These are phyloP conservation scores for Prosopocoilus inquinatus DNA, from an alignment of 2,888 invertebrate species.

Conservation along the genomic window DNA sequence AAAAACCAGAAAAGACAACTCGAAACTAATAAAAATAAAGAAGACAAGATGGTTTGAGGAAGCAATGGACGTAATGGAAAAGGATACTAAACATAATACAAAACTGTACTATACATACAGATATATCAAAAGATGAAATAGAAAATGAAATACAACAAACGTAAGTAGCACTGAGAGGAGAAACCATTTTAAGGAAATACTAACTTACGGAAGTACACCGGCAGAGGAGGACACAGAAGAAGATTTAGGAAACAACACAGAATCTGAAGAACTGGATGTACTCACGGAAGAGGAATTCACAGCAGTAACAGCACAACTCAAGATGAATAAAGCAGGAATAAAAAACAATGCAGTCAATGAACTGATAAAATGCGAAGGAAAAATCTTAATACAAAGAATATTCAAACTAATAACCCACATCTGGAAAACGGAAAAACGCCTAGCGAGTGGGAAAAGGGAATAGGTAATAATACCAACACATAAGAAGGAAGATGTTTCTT, in stretches of 20 bases:
- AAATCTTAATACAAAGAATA: constrained; percentile 8
- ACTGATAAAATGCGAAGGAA: constrained; percentile 8
- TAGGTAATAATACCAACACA: too few relatives aligned
- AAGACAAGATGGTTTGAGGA: not conserved
- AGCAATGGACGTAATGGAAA: constrained; percentile 8
- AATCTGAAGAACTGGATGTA: constrained; percentile 3
- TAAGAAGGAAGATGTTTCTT: too few relatives aligned
- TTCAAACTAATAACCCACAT: constrained; percentile 8
- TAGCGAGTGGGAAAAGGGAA: too few relatives aligned
- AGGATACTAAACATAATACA: constrained; percentile 9
- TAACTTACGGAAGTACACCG: constrained; percentile 3
- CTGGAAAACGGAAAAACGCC: constrained; percentile 12
- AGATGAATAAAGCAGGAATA: constrained; percentile 5
- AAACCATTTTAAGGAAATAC: constrained; percentile 11
- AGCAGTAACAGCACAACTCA: constrained; percentile 10
- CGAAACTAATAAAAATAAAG: not conserved
- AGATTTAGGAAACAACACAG: constrained; percentile 7
- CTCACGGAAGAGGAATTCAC: constrained; percentile 2
- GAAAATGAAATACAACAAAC: constrained; percentile 1
- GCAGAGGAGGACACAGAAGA: not conserved
- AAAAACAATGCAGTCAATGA: constrained; percentile 9
- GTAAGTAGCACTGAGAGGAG: constrained; percentile 1
- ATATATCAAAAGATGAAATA: not conserved
- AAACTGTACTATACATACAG: constrained; percentile 9
- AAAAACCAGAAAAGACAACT: not conserved